Conservation (phyloP, 1,140 invertebrate species). For the Trigoniulus corallinus region DNA sequence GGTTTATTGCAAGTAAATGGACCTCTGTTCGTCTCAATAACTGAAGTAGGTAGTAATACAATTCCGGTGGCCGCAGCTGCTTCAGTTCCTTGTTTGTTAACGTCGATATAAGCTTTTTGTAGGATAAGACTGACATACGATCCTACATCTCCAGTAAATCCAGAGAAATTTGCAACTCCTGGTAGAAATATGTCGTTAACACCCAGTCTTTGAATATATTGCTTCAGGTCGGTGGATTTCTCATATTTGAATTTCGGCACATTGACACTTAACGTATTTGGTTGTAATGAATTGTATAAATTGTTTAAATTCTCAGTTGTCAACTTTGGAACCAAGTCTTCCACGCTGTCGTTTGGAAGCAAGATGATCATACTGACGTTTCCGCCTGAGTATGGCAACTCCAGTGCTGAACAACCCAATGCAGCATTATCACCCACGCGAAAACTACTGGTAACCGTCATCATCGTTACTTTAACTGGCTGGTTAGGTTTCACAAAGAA, state of each 20-base stretch:
- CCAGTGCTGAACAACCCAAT: constrained; percentile 43
- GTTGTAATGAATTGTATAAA: background rate
- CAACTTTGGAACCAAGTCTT: background rate
- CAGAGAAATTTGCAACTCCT: constrained; percentile 38
- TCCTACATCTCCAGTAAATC: constrained; percentile 31
- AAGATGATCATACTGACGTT: constrained; percentile 23
- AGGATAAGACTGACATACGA: constrained; percentile 37
- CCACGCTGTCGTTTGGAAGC: constrained; percentile 15
- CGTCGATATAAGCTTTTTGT: constrained; percentile 63
- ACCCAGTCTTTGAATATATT: constrained; percentile 41
- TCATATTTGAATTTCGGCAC: constrained; percentile 64
- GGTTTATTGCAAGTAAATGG: constrained; percentile 55
- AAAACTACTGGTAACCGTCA: constrained; percentile 65
- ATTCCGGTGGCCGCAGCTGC: constrained; percentile 39
- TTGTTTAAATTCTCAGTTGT: background rate
- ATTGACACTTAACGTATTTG: constrained; percentile 34
- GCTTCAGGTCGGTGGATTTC: constrained; percentile 40
- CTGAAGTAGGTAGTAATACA: no score
- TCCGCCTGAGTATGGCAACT: constrained; percentile 48
- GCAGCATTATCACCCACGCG: constrained; percentile 40
- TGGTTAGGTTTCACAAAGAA: constrained; percentile 55
- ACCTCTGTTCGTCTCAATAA: no score
- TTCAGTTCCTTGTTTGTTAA: constrained; percentile 61
- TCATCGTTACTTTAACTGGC: constrained; percentile 49
- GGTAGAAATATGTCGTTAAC: constrained; percentile 45